phyloP scores from a whole-genome alignment of 1,140 invertebrate species.

The Orius insidiosus region DNA sequence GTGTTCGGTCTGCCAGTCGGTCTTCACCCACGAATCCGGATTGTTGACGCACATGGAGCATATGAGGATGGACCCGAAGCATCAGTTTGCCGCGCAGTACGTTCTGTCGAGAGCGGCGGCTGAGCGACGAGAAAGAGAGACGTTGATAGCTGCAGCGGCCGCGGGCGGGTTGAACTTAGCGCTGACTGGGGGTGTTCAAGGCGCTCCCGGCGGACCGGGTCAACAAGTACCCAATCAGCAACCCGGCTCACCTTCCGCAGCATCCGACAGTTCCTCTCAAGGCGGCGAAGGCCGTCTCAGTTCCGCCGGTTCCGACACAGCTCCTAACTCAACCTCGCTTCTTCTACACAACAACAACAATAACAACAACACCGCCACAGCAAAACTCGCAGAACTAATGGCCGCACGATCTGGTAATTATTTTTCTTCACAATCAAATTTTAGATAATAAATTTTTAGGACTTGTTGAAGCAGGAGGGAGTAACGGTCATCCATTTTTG shows the following conservation, averaged over 20 bases:
- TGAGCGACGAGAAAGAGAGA: constrained; percentile 68
- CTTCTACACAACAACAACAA: constrained; percentile 37
- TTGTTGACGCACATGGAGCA: constrained; percentile 86
- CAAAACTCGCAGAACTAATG: constrained; percentile 23
- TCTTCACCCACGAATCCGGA: constrained; percentile 84
- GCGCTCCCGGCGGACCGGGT: constrained; percentile 20
- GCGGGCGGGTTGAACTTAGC: constrained; percentile 24
- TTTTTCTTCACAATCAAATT: background rate
- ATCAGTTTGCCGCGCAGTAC: constrained; percentile 87
- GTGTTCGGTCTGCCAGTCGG: constrained; percentile 81
- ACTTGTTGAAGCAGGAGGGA: constrained; percentile 18
- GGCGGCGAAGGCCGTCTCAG: constrained; percentile 59
- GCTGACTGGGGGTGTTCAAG: constrained; percentile 16
- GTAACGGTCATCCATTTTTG: constrained; percentile 21
- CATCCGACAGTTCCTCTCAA: constrained; percentile 41
- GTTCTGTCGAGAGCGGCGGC: constrained; percentile 77
- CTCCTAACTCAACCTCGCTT: constrained; percentile 19
- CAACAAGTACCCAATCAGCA: constrained; percentile 20
- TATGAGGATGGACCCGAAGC: constrained; percentile 91
- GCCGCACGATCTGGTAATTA: constrained; percentile 21
- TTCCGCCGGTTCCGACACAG: constrained; percentile 49
- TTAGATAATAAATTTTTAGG: constrained; percentile 4
- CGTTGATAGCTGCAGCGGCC: constrained; percentile 48
- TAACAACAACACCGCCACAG: constrained; percentile 34
- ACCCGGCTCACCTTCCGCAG: constrained; percentile 49